Base-by-base conservation (phyloP, 2,888 invertebrate species). In the Meiosimyza decipiens region DNA sequence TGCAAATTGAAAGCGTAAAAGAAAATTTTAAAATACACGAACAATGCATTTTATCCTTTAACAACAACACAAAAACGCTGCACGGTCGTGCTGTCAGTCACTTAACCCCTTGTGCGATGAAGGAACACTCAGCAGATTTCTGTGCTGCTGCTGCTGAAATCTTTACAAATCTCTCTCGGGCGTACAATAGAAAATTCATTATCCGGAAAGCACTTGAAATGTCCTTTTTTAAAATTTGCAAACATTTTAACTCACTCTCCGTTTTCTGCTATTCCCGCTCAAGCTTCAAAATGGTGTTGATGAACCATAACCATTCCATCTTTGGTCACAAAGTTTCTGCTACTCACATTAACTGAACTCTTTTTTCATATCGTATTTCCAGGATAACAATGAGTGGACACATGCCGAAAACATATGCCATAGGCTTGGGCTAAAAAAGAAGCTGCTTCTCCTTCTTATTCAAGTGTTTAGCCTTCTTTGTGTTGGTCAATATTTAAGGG, bases 171-270 rank as follows among this genome's bases (percentile, higher is more conserved):
- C 72, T 71, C 69, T 65, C 72, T 60, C 71, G 66, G 67, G 63
- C 72, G 73, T 65, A 66, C 54, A 70, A 70, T 73, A 70, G 76
- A 76, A 76, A 78, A 79, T 79, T 79, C 79, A 79, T 79, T 79
- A 79, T 78, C 76, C 76, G 76, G 76, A 78, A 79, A 79, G 78
- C 78, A 78, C 78, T 79, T 79, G 76, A 79, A 79, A 74, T 76
- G 75, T 75, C 73, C 74, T 75, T 11, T n/a, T 60, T 33, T 60
- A 11, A 67, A n/a, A 12, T 12, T 54, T 28, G 3, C 13, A 68
- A 52, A 68, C 33, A 18, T 54, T 65, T 59, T 50, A 18, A 15
- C 15, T n/a, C 67, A 13, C 68, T n/a, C 59, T 22, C 59, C 49
- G 15, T n/a, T 18, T 16, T 12, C 54, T 28, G 40, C 66, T 57